A percentile compares a stretch with the other conserved stretches of the same genome.
These are phyloP conservation scores for Pocota personata DNA, from an alignment of 2,888 invertebrate species.

Conservation along the genomic window DNA sequence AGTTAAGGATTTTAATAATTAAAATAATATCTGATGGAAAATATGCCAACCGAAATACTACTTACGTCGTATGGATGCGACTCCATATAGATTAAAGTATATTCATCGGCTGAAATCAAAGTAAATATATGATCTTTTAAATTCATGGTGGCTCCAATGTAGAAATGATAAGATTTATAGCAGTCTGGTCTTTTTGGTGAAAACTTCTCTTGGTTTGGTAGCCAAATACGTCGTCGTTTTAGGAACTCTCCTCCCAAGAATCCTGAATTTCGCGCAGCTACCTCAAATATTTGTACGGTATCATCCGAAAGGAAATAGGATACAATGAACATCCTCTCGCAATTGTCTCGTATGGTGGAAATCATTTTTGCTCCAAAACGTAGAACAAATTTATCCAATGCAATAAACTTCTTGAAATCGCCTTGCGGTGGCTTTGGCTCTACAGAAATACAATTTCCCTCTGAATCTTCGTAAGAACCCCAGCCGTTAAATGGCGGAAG, in stretches of 20 bases:
- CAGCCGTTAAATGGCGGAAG: slow-evolving; percentile 96
- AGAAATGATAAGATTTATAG: slow-evolving; percentile 92
- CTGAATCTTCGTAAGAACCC: slow-evolving; percentile 94
- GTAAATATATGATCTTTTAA: slow-evolving; percentile 91
- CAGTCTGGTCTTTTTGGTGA: slow-evolving; percentile 88
- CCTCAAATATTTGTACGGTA: slow-evolving; percentile 92
- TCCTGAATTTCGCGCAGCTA: slow-evolving; percentile 89
- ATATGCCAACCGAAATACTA: not conserved
- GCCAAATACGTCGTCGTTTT: slow-evolving; percentile 87
- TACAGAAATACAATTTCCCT: slow-evolving; percentile 92
- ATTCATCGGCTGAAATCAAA: slow-evolving; percentile 92
- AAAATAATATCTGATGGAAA: no score
- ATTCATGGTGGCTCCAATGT: slow-evolving; percentile 90
- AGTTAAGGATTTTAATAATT: no score
- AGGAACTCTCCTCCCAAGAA: slow-evolving; percentile 87
- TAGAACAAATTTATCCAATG: slow-evolving; percentile 90
- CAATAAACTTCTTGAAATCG: slow-evolving; percentile 91
- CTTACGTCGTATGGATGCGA: slow-evolving; percentile 88
- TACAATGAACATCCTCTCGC: slow-evolving; percentile 89
- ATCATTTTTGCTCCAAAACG: slow-evolving; percentile 91
- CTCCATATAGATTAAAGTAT: slow-evolving; percentile 94
- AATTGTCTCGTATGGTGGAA: slow-evolving; percentile 87
- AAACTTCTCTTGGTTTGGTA: slow-evolving; percentile 89
- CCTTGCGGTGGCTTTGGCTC: slow-evolving; percentile 90
- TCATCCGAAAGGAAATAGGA: slow-evolving; percentile 92